Evolutionary conservation across 2,113 vertebrate genomes (phyloP), one percentile per base, ranked within the genome.

Genomic region (Lonchura striata): DNA sequence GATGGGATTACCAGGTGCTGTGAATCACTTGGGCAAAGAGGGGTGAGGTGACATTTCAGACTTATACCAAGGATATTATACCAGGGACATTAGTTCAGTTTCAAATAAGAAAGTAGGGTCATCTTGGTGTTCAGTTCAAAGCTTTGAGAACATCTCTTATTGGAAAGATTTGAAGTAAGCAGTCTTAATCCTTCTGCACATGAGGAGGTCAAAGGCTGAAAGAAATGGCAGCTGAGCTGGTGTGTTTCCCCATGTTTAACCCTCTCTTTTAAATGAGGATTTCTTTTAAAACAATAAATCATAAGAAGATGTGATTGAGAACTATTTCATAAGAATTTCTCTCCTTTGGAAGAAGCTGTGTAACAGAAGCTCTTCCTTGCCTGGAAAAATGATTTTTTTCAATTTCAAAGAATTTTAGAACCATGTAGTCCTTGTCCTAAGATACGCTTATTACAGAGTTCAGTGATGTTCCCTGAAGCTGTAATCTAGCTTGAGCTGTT

Each of bases 361-460:
- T 93, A 81, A 71, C 77, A 82, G 84, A 86, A 91, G 70, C 64
- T 94, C 50, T 95, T 80, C 79, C 33, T 75, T 81, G 59, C 93
- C 81, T 97, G 94, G n/a, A n/a, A n/a, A n/a, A n/a, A n/a, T 94
- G 88, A 97, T 97, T 95, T 95, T 59, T 88, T 88, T 63, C 42
- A 91, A 72, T 83, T 95, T 84, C 44, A 93, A 89, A 85, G 74
- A 79, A 96, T 97, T 96, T 95, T 90, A 96, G 96, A 96, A 47
- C 87, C 82, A 23, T 94, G 92, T 71, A 94, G 72, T 94, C 81
- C 66, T 96, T 86, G 96, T 97, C 95, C 96, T 92, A 17, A 96
- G 96, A 92, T 70, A 96, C 16, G 91, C 96, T 88, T 86, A 57
- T 94, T 95, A 86, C 77, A 91, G 90, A 82, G 92, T 91, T 95